Evolutionary conservation across 2,888 invertebrate genomes (phyloP).

Genomic region (Ferdinandea cuprea): DNA sequence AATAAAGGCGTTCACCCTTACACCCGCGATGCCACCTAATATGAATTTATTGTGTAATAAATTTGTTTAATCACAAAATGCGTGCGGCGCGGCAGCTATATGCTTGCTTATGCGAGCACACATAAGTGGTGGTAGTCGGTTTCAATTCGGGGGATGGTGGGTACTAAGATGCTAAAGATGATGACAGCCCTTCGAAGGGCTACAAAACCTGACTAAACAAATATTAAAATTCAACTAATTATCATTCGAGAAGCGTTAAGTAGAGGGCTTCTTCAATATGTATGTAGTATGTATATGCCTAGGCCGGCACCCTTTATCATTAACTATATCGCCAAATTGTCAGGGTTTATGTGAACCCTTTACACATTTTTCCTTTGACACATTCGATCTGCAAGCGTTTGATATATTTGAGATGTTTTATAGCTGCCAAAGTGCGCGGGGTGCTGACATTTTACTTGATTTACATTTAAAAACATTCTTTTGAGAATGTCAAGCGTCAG

Average conservation of each 20-base stretch:
- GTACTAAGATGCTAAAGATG: constrained; percentile 26
- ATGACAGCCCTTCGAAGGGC: constrained; percentile 39
- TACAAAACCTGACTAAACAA: constrained; percentile 59
- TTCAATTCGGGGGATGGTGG: constrained; percentile 44
- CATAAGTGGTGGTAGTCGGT: constrained; percentile 58
- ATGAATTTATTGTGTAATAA: constrained; percentile 74
- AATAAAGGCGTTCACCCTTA: constrained; percentile 69
- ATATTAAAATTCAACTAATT: constrained; percentile 72
- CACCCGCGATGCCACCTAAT: constrained; percentile 66
- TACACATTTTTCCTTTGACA: constrained; percentile 30
- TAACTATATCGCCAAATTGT: constrained; percentile 34
- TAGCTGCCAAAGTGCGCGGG: neutral
- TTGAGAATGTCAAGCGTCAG: too few relatives aligned
- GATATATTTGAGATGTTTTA: constrained; percentile 38
- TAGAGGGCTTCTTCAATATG: constrained; percentile 30
- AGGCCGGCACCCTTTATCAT: constrained; percentile 38
- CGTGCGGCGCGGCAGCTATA: too few relatives aligned
- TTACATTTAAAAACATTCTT: too few relatives aligned
- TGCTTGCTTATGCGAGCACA: constrained; percentile 54
- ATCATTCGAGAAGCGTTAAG: constrained; percentile 66
- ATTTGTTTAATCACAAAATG: constrained; percentile 73
- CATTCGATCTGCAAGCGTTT: constrained; percentile 47
- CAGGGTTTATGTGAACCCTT: constrained; percentile 40
- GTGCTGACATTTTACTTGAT: constrained; percentile 30
- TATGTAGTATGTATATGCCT: too few relatives aligned